Evolutionary conservation across 1,140 invertebrate genomes (phyloP), one percentile per base, ranked within the genome.

Genomic region (Drosophila persimilis): DNA sequence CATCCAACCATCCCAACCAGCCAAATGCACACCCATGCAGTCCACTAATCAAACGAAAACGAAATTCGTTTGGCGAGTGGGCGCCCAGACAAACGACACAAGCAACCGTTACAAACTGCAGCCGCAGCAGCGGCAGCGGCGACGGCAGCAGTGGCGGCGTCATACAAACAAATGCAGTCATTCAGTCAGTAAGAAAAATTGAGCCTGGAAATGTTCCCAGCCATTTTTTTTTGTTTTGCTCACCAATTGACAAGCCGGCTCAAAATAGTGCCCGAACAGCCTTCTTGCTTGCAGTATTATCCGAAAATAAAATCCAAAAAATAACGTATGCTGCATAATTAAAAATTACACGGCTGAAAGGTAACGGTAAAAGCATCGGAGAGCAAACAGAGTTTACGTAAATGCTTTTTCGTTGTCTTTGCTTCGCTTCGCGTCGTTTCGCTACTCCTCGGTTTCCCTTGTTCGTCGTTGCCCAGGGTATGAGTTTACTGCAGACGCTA

Each of bases 61-160:
- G 72, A 84, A 85, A 76, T 72, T 71, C 66, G 58, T 54, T 73
- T 72, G 61, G n/a, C 57, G 67, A 62, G 80, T 84, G 80, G 80
- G 80, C 78, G 59, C 58, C 58, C 65, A 63, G 73, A 56, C 73
- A 41, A 48, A 46, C 41, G 24, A 56, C 77, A 70, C 39, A 20
- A 60, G 62, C 31, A 63, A 56, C 61, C 59, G 52, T 44, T 54
- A 41, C 57, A 47, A 64, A 39, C 53, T 72, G 51, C 63, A 73
- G 9, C 54, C 35, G 43, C 63, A 73, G 9, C 54, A 43, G 43
- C 57, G 43, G 20, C 48, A 41, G 47, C 44, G 29, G 47, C 44
- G 29, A 35, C 41, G 44, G 52, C 31, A 57, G 60, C 54, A 11
- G 31, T 11, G 31, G 31, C 31, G 9, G 9, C 31, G 3, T 35